Percentiles rank a stretch among this genome's conserved stretches.
These are phyloP conservation scores for Phoxinus dragarum DNA, from an alignment of 2,797 vertebrate species.

Conservation along the genomic window DNA sequence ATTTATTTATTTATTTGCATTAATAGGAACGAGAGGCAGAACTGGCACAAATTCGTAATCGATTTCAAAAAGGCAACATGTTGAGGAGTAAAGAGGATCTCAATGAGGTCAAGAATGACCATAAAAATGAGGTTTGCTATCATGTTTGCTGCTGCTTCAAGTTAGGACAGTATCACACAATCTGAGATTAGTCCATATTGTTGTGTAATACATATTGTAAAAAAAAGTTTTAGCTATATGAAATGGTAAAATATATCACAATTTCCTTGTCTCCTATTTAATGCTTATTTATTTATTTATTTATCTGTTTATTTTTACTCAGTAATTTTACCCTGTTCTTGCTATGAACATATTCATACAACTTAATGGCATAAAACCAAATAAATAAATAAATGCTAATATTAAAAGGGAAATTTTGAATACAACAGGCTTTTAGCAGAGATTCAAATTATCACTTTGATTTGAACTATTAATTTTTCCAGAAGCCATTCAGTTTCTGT, in stretches of 20 bases:
- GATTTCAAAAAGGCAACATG: slow-evolving; percentile 85
- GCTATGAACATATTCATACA: background rate
- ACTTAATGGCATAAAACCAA: background rate
- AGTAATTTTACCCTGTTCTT: background rate
- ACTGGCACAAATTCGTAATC: slow-evolving; percentile 86
- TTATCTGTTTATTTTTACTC: background rate
- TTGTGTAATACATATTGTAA: background rate
- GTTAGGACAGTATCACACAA: background rate
- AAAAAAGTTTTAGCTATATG: background rate
- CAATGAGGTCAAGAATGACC: slow-evolving; percentile 64
- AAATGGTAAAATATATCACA: background rate
- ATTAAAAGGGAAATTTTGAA: background rate
- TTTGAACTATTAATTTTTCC: background rate
- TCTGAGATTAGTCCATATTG: background rate
- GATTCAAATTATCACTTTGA: background rate
- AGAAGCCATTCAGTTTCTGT: background rate
- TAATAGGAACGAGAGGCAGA: slow-evolving; percentile 91
- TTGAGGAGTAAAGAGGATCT: slow-evolving; percentile 78
- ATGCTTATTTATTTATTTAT: background rate
- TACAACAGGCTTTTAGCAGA: background rate
- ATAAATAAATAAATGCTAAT: background rate
- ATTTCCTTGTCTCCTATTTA: background rate
- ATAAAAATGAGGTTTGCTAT: slow-evolving; percentile 62
- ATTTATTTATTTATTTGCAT: background rate
- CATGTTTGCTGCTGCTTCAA: background rate